A percentile compares a stretch with the other conserved stretches of the same genome.
Evolutionary conservation across 2,888 invertebrate species (phyloP).

Genomic region (Enchytraeus crypticus): DNA sequence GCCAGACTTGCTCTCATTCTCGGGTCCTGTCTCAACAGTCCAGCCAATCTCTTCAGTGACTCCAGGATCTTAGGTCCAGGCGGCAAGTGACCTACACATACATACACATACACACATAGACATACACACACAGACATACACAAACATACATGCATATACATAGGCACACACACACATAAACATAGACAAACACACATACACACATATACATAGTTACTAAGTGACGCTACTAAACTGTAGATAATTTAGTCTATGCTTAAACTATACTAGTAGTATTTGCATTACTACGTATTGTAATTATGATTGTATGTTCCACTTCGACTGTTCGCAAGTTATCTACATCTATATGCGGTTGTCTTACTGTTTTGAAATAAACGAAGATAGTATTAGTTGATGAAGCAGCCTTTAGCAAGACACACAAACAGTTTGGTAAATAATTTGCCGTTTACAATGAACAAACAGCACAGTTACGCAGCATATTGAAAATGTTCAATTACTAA

Average conservation of each 20-base stretch:
- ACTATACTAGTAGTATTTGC: too few relatives aligned
- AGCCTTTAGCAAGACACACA: too few relatives aligned
- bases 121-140: background rate
- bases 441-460: too few relatives aligned
- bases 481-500: too few relatives aligned
- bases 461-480: too few relatives aligned
- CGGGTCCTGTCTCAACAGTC: constrained; percentile 53
- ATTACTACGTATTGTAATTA: too few relatives aligned
- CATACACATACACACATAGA: background rate
- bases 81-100: constrained; percentile 59
- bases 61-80: constrained; percentile 79
- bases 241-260: background rate
- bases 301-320: too few relatives aligned
- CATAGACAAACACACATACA: background rate
- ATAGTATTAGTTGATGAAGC: too few relatives aligned
- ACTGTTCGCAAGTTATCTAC: too few relatives aligned
- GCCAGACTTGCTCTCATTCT: constrained; percentile 64
- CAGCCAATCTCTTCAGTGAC: constrained; percentile 47
- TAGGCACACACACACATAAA: background rate
- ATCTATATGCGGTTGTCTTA: too few relatives aligned
- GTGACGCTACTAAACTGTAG: background rate
- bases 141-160: background rate
- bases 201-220: background rate
- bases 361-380: too few relatives aligned
- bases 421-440: too few relatives aligned